These are phyloP conservation scores for Clostera curtula DNA, from an alignment of 2,888 invertebrate genomes.

Conservation along the genomic window DNA sequence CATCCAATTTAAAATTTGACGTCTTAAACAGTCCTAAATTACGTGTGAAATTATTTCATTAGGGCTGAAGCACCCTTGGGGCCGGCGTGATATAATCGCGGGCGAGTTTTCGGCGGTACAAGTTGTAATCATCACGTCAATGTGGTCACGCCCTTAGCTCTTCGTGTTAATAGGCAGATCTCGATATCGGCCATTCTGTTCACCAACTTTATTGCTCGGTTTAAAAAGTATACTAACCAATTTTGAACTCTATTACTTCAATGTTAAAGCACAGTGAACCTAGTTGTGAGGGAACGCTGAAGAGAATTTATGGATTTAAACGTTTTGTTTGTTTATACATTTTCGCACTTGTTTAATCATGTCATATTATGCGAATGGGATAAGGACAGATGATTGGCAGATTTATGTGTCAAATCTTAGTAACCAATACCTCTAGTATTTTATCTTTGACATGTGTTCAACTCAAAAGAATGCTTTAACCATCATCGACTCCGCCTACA, in stretches of 20 bases:
- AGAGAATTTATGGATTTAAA: no score
- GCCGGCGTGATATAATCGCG: conserved; percentile 36
- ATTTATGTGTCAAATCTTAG: no score
- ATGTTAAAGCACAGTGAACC: no score
- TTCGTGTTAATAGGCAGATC: conserved; percentile 61
- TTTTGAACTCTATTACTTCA: no score
- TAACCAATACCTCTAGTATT: no score
- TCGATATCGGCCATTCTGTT: conserved; percentile 54
- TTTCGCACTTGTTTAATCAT: no score
- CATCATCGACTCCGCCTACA: no score
- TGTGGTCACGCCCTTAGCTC: conserved; percentile 54
- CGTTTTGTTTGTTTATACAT: conserved; percentile 39
- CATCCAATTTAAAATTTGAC: conserved; percentile 75
- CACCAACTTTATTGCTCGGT: conserved; percentile 21
- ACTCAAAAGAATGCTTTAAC: no score
- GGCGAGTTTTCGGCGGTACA: conserved; percentile 51
- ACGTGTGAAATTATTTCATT: conserved; percentile 71
- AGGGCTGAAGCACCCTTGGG: conserved; percentile 46
- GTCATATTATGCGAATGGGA: no score
- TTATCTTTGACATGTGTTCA: no score
- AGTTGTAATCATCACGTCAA: conserved; percentile 68
- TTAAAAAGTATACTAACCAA: conserved; percentile 2
- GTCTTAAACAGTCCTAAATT: conserved; percentile 74
- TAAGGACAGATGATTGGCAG: no score
- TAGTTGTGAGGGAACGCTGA: no score